Percentiles rank a stretch among this genome's conserved stretches.
Conservation (phyloP, 2,888 invertebrate genomes). For the Nematopogon swammerdamellus region DNA sequence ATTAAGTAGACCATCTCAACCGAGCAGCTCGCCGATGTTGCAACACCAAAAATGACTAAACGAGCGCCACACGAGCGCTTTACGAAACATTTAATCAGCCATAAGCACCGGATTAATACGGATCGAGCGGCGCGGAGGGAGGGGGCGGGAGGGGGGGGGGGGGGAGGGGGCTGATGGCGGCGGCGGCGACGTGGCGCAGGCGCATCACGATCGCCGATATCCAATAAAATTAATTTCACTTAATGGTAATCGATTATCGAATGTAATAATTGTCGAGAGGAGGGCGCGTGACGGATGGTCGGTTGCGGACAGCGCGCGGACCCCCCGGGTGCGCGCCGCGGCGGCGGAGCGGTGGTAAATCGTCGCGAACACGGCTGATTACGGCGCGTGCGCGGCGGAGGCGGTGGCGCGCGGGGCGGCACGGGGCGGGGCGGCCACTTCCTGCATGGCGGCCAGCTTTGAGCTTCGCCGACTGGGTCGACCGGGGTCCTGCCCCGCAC, state of each 20-base stretch:
- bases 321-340: background rate
- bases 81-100: no score
- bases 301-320: background rate
- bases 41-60: no score
- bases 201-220: conserved; percentile 38
- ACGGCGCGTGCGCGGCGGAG: conserved; percentile 33
- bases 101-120: background rate
- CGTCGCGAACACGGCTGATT: conserved; percentile 3
- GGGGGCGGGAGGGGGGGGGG: no score
- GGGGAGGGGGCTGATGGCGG: no score
- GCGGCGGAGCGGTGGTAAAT: conserved; percentile 25
- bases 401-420: conserved; percentile 9
- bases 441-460: background rate
- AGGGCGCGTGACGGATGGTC: background rate
- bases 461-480: background rate
- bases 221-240: conserved; percentile 54
- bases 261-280: conserved; percentile 30
- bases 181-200: no score
- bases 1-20: no score
- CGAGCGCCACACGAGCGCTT: no score
- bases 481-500: no score
- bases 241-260: conserved; percentile 50
- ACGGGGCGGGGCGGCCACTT: background rate
- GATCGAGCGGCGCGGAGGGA: no score
- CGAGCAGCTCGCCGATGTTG: no score